Conservation (phyloP, 2,113 vertebrate species). For the Aegotheles bennettii region DNA sequence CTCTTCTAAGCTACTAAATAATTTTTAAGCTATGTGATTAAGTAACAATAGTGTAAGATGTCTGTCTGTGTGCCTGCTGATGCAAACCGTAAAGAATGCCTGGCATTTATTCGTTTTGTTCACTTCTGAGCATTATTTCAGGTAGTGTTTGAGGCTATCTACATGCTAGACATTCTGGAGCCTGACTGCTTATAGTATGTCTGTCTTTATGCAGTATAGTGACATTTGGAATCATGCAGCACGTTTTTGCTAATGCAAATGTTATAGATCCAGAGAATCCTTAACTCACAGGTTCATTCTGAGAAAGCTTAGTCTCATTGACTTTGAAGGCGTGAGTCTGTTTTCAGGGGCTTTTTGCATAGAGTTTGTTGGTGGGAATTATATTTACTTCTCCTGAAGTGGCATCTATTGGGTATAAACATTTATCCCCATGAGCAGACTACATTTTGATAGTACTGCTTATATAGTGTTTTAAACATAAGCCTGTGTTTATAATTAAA, state of each 20-base stretch:
- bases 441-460: not conserved
- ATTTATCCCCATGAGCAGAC: not conserved
- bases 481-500: not conserved
- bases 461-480: not conserved
- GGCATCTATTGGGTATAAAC: not conserved
- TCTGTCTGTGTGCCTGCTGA: not conserved
- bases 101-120: not conserved
- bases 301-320: not conserved
- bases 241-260: not conserved
- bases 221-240: not conserved
- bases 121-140: not conserved
- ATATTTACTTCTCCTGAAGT: not conserved
- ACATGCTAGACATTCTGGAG: not conserved
- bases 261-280: not conserved
- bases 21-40: not conserved
- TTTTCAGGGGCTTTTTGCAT: not conserved
- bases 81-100: not conserved
- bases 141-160: not conserved
- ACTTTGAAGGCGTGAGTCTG: not conserved
- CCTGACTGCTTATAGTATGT: not conserved
- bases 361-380: not conserved
- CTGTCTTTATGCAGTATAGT: not conserved
- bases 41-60: not conserved
- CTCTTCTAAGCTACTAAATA: not conserved
- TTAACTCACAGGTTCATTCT: not conserved